Percentiles rank a stretch among this genome's conserved stretches.
phyloP scores from a whole-genome alignment of 2,797 vertebrate species.

The Zalophus californianus region DNA sequence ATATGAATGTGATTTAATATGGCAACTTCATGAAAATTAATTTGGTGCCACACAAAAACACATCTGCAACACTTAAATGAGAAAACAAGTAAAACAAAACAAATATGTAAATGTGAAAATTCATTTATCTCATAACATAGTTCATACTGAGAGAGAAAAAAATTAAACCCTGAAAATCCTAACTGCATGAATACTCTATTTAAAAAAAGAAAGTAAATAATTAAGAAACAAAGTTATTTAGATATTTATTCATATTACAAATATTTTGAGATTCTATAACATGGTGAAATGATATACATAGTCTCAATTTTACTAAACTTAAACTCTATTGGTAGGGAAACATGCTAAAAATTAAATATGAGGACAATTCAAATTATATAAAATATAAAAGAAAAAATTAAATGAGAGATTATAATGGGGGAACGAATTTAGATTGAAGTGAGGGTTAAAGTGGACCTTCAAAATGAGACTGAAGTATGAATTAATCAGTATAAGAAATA shows the following conservation, averaged over 20 bases:
- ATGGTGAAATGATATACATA: neutral
- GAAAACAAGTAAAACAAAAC: conserved; percentile 7
- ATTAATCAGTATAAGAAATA: neutral
- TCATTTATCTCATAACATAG: neutral
- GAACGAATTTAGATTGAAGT: neutral
- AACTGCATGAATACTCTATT: neutral
- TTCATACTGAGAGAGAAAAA: neutral
- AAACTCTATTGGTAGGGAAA: neutral
- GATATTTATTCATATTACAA: neutral
- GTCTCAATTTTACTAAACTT: neutral
- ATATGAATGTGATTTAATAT: neutral
- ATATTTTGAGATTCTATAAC: neutral
- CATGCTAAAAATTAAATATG: neutral
- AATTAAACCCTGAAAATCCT: neutral
- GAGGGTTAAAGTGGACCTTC: neutral
- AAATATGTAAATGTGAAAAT: neutral
- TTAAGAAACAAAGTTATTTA: neutral
- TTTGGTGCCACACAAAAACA: neutral
- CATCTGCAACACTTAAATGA: neutral
- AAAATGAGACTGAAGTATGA: neutral
- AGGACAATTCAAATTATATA: neutral
- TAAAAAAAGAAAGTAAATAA: neutral
- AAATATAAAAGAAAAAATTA: neutral
- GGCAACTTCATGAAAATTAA: neutral
- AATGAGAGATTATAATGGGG: neutral